A percentile compares a stretch with the other conserved stretches of the same genome.
Evolutionary conservation across 1,140 invertebrate genomes (phyloP).

Genomic region (Tetragonula clypearis): DNA sequence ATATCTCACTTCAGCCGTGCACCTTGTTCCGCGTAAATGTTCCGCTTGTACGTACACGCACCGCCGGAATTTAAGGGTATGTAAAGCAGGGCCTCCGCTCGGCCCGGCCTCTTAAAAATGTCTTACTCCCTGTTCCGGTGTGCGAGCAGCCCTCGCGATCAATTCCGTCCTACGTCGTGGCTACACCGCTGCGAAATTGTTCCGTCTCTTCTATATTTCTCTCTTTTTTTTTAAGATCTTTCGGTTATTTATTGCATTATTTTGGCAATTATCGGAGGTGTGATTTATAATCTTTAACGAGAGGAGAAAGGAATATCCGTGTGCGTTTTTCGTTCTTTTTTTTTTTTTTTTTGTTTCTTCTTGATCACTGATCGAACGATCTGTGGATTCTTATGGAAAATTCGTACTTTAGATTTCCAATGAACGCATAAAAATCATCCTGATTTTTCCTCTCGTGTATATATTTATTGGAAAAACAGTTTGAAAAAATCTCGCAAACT

Average conservation of each 20-base stretch:
- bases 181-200: not conserved
- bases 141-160: not conserved
- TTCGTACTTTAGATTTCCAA: too few species aligned
- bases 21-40: constrained; percentile 39
- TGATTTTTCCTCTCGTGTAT: too few species aligned
- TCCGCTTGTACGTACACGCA: constrained; percentile 42
- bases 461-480: too few species aligned
- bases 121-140: not conserved
- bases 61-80: constrained; percentile 26
- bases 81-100: constrained; percentile 9
- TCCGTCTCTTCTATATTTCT: not conserved
- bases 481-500: too few species aligned
- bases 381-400: too few species aligned
- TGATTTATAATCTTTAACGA: not conserved
- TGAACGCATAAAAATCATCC: too few species aligned
- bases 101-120: constrained; percentile 30
- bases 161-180: not conserved
- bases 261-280: not conserved
- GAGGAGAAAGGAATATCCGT: not conserved
- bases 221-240: too few species aligned
- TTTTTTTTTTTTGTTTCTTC: too few species aligned
- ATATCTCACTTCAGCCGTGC: constrained; percentile 40
- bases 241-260: not conserved
- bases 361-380: too few species aligned
- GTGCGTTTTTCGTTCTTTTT: too few species aligned